Evolutionary conservation across 2,888 invertebrate genomes (phyloP).

Genomic region (Yponomeuta malinellus): DNA sequence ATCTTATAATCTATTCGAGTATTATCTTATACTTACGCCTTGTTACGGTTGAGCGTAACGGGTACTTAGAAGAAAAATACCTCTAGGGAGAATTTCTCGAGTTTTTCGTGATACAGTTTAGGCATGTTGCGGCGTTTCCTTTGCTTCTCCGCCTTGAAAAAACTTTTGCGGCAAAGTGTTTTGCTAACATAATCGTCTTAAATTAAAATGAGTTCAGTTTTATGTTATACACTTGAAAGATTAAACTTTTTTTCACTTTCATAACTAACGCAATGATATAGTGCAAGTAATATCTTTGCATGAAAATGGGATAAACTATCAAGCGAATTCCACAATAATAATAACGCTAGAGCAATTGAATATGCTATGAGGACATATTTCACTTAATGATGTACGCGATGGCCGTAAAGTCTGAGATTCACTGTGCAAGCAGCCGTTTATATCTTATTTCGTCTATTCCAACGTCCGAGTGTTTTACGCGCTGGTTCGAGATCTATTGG

Average conservation of each 20-base stretch:
- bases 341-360: slow-evolving; percentile 36
- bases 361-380: slow-evolving; percentile 49
- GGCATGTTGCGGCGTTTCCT: neutral
- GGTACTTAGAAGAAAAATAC: slow-evolving; percentile 4
- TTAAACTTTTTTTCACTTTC: neutral
- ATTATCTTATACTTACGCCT: slow-evolving; percentile 13
- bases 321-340: neutral
- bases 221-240: neutral
- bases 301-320: neutral
- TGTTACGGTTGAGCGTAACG: slow-evolving; percentile 2
- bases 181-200: neutral
- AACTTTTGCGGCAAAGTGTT: neutral
- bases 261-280: too few species aligned
- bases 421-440: slow-evolving; percentile 50
- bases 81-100: neutral
- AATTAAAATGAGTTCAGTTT: neutral
- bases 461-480: slow-evolving; percentile 53
- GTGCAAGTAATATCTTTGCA: neutral
- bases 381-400: slow-evolving; percentile 49
- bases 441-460: slow-evolving; percentile 59
- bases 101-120: neutral
- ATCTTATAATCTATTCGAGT: slow-evolving; percentile 30
- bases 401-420: slow-evolving; percentile 56
- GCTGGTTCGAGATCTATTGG: slow-evolving; percentile 49
- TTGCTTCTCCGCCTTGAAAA: neutral